A percentile compares a stretch with the other conserved stretches of the same genome.
Evolutionary conservation across 2,888 invertebrate species (phyloP).

Genomic region (Gymnocheta viridis): DNA sequence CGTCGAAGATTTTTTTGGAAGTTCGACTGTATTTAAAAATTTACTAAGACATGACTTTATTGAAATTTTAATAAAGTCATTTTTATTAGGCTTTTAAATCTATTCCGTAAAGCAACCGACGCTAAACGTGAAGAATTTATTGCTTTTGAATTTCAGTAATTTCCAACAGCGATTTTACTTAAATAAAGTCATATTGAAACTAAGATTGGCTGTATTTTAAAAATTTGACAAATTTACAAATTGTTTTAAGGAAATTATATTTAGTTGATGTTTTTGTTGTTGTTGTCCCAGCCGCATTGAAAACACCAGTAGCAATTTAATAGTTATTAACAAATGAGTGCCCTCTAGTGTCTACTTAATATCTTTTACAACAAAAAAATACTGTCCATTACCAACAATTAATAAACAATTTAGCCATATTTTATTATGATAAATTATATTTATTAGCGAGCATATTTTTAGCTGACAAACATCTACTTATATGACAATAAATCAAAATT

Average conservation of each 20-base stretch:
- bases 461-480: conserved; percentile 69
- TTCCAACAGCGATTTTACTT: neutral
- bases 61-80: too few species aligned
- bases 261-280: neutral
- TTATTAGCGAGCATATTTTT: conserved; percentile 60
- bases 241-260: neutral
- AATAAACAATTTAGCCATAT: conserved; percentile 65
- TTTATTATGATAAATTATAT: conserved; percentile 67
- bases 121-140: too few species aligned
- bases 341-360: conserved; percentile 13
- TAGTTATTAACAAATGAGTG: conserved; percentile 6
- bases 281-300: neutral
- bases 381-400: conserved; percentile 62
- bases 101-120: too few species aligned
- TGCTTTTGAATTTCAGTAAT: too few species aligned
- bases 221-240: neutral
- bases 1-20: too few species aligned
- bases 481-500: conserved; percentile 65
- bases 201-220: neutral
- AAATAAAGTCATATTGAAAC: neutral
- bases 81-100: too few species aligned
- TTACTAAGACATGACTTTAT: too few species aligned
- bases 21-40: too few species aligned
- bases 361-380: neutral
- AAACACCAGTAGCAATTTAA: conserved; percentile 39